Conservation (phyloP, 2,888 invertebrate genomes). For the Synergus laeviventris region DNA sequence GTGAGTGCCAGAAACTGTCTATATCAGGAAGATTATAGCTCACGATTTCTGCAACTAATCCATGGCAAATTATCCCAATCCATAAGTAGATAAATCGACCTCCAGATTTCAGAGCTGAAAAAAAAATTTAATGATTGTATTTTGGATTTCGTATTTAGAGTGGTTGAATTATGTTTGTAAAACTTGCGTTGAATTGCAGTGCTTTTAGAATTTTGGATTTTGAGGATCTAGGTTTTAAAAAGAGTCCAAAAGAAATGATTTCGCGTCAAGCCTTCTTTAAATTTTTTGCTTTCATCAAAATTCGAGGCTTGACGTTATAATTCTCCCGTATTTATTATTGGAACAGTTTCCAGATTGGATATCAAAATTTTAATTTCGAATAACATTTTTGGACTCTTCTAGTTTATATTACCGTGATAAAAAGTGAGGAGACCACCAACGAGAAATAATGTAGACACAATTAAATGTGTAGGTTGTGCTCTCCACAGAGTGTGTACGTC, state of each 20-base stretch:
- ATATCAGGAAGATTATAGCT: conserved; percentile 84
- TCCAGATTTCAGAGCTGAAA: conserved; percentile 82
- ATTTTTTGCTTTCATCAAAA: background rate
- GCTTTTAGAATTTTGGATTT: conserved; percentile 16
- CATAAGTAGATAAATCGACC: conserved; percentile 86
- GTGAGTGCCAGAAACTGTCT: conserved; percentile 91
- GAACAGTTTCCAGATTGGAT: background rate
- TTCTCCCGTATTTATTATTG: background rate
- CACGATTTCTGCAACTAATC: conserved; percentile 84
- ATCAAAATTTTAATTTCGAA: background rate
- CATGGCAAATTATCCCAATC: conserved; percentile 85
- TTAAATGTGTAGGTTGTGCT: conserved; percentile 82
- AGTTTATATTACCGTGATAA: conserved; percentile 80
- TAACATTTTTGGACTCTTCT: background rate
- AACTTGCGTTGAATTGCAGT: conserved; percentile 3
- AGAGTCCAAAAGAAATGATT: background rate
- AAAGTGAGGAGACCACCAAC: conserved; percentile 82
- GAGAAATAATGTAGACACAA: conserved; percentile 81
- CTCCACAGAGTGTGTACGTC: conserved; percentile 79
- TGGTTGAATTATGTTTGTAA: background rate
- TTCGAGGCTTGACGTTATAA: no score
- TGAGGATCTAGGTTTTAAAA: background rate
- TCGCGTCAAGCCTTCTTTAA: background rate
- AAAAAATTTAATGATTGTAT: conserved; percentile 37
- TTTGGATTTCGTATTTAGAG: background rate